Conservation (phyloP, 2,888 invertebrate genomes). For the Meiosimyza decipiens region DNA sequence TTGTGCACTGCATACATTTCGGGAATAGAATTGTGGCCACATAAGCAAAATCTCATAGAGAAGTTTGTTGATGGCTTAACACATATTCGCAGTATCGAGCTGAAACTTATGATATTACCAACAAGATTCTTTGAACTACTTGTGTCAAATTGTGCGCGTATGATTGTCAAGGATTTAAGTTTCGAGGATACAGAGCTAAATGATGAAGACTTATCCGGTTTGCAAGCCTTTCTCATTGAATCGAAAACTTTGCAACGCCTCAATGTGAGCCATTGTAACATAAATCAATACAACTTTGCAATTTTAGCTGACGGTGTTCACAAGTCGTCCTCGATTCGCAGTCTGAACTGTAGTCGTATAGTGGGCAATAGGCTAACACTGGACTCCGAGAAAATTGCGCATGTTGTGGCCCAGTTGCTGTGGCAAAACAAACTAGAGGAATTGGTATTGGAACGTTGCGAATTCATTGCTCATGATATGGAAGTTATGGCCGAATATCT, state of each 20-base stretch:
- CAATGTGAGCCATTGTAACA: constrained; percentile 51
- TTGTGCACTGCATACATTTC: constrained; percentile 30
- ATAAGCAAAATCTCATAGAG: constrained; percentile 22
- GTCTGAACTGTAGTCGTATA: constrained; percentile 54
- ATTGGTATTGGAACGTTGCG: constrained; percentile 57
- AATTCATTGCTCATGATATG: constrained; percentile 59
- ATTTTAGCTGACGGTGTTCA: constrained; percentile 61
- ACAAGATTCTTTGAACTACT: constrained; percentile 52
- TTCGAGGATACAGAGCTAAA: constrained; percentile 53
- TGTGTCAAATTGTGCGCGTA: constrained; percentile 41
- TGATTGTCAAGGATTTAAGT: constrained; percentile 50
- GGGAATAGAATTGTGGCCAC: constrained; percentile 28
- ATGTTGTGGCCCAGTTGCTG: constrained; percentile 53
- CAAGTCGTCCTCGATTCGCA: constrained; percentile 52
- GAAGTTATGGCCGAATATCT: constrained; percentile 58
- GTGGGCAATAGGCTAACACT: constrained; percentile 47
- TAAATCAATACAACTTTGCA: constrained; percentile 60
- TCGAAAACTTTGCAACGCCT: constrained; percentile 48
- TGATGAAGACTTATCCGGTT: constrained; percentile 39
- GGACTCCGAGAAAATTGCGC: constrained; percentile 57
- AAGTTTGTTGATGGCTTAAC: constrained; percentile 48
- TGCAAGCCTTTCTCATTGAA: constrained; percentile 51
- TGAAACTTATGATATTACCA: constrained; percentile 54
- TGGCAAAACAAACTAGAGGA: constrained; percentile 58
- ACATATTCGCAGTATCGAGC: constrained; percentile 46